These are phyloP conservation scores for Palloptera scutellata DNA, from an alignment of 2,888 invertebrate genomes.

Conservation along the genomic window DNA sequence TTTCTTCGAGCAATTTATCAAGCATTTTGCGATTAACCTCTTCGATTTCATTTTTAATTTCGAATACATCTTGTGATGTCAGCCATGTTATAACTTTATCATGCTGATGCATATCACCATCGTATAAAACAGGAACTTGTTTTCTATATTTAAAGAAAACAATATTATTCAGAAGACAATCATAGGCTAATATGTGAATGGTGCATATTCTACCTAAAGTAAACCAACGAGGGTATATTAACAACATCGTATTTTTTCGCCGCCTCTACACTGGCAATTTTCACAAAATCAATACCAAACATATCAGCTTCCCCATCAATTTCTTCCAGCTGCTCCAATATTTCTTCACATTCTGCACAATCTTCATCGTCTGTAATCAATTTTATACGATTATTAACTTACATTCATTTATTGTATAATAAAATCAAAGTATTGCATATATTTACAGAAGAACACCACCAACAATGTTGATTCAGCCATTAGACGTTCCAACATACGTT, in stretches of 20 bases:
- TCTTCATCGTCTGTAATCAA: slow-evolving; percentile 80
- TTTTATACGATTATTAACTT: neutral
- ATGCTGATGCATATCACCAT: slow-evolving; percentile 87
- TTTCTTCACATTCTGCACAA: slow-evolving; percentile 90
- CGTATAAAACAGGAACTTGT: slow-evolving; percentile 84
- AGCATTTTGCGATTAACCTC: slow-evolving; percentile 97
- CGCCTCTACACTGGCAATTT: slow-evolving; percentile 83
- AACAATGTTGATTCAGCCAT: slow-evolving; percentile 86
- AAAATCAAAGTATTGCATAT: neutral
- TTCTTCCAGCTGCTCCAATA: slow-evolving; percentile 87
- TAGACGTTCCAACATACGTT: slow-evolving; percentile 85
- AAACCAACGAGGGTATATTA: slow-evolving; percentile 85
- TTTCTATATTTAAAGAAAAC: slow-evolving; percentile 57
- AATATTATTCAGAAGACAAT: neutral
- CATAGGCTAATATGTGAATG: neutral
- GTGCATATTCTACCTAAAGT: slow-evolving; percentile 72
- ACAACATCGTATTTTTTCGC: slow-evolving; percentile 84
- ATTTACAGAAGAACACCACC: slow-evolving; percentile 91
- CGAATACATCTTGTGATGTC: slow-evolving; percentile 93
- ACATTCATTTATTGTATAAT: neutral
- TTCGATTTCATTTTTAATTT: slow-evolving; percentile 95
- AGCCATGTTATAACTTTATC: slow-evolving; percentile 88
- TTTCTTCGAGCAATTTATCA: slow-evolving; percentile 92
- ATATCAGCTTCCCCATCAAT: slow-evolving; percentile 95
- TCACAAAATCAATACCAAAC: slow-evolving; percentile 94